Percentiles rank a stretch among this genome's conserved stretches.
Conservation (phyloP, 2,888 invertebrate species). For the Eupithecia vulgata region DNA sequence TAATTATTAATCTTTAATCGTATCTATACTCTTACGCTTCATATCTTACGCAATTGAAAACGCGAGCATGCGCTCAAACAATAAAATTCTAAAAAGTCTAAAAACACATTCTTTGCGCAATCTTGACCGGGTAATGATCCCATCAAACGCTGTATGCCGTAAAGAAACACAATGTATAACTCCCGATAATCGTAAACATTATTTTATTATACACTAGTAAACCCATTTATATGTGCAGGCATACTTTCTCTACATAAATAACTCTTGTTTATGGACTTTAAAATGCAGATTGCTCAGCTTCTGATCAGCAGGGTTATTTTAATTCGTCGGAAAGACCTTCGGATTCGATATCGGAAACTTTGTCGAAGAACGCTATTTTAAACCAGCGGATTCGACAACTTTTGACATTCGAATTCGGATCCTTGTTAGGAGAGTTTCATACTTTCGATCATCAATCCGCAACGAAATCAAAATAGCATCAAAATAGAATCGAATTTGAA, state of each 20-base stretch:
- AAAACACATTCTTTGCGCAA: slow-evolving; percentile 32
- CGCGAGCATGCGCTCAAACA: slow-evolving; percentile 1
- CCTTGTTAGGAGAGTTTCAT: too few relatives aligned
- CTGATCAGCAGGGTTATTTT: too few relatives aligned
- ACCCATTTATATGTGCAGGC: slow-evolving; percentile 18
- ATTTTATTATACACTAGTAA: slow-evolving; percentile 41
- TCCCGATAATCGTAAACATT: slow-evolving; percentile 60
- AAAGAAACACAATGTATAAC: slow-evolving; percentile 55
- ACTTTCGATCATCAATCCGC: too few relatives aligned
- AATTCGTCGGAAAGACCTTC: too few relatives aligned
- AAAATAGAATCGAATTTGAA: too few relatives aligned
- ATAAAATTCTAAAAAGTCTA: slow-evolving; percentile 31
- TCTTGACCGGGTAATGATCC: slow-evolving; percentile 44
- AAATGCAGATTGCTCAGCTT: neutral
- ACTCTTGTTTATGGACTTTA: neutral
- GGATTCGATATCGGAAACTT: too few relatives aligned
- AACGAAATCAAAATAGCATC: too few relatives aligned
- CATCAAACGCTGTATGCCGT: slow-evolving; percentile 53
- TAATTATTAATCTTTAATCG: too few relatives aligned
- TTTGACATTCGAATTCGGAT: too few relatives aligned
- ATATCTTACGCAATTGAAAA: neutral
- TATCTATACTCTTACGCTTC: neutral
- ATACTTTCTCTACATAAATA: neutral
- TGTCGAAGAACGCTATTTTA: too few relatives aligned
- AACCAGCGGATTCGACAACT: too few relatives aligned